These are phyloP conservation scores for Mustela erminea DNA, from an alignment of 2,797 vertebrate genomes.

Conservation along the genomic window DNA sequence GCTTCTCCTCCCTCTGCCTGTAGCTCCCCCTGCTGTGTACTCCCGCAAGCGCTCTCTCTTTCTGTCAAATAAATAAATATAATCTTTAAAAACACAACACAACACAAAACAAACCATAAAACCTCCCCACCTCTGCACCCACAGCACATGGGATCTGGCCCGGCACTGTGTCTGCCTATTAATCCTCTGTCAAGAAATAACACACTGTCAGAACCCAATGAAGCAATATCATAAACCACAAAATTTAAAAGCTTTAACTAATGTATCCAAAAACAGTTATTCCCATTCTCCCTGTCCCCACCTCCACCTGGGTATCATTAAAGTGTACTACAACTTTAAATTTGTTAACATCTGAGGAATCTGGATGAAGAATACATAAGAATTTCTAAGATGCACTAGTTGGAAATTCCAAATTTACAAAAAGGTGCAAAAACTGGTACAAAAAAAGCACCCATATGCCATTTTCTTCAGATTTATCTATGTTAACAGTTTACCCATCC, in stretches of 20 bases:
- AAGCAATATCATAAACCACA: background rate
- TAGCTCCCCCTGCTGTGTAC: too few relatives aligned
- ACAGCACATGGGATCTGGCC: background rate
- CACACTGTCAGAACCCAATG: background rate
- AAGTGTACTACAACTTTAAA: background rate
- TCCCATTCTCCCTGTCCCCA: background rate
- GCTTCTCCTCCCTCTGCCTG: too few relatives aligned
- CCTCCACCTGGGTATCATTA: background rate
- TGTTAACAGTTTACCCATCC: background rate
- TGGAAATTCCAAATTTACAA: conserved; percentile 42
- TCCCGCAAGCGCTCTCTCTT: too few relatives aligned
- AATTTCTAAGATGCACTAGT: background rate
- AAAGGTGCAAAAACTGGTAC: background rate
- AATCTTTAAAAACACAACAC: too few relatives aligned
- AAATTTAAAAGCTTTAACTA: background rate
- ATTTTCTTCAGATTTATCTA: background rate
- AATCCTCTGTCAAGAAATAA: background rate
- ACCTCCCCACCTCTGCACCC: background rate
- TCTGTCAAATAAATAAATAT: too few relatives aligned
- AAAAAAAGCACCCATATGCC: background rate
- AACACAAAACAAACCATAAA: background rate
- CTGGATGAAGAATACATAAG: background rate
- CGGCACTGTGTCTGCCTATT: background rate
- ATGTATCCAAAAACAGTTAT: background rate
- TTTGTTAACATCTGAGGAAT: background rate